Percentiles rank a stretch among this genome's conserved stretches.
Evolutionary conservation across 2,797 vertebrate species (phyloP).

Genomic region (Fundulus diaphanus): DNA sequence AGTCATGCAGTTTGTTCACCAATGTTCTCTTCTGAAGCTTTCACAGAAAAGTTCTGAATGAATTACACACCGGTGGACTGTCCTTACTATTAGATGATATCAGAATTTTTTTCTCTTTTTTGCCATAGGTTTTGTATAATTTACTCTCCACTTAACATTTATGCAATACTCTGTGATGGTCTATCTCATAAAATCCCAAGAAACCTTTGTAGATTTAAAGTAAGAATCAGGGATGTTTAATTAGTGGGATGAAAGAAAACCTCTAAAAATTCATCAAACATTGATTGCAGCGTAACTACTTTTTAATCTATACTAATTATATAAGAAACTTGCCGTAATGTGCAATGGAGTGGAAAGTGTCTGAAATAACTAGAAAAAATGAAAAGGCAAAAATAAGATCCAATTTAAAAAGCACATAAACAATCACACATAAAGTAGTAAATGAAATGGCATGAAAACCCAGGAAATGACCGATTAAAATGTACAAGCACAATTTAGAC

Average conservation of each 20-base stretch:
- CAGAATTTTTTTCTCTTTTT: too few relatives aligned
- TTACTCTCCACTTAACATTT: background rate
- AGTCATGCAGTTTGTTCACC: background rate
- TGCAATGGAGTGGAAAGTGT: background rate
- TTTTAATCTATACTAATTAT: background rate
- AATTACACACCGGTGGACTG: background rate
- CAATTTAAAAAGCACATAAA: conserved; percentile 58
- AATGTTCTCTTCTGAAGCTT: background rate
- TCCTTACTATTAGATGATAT: background rate
- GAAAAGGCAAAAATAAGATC: conserved; percentile 14
- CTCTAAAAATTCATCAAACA: background rate
- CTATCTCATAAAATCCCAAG: background rate
- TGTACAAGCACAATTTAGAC: conserved; percentile 61
- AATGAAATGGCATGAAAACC: conserved; percentile 58
- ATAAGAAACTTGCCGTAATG: background rate
- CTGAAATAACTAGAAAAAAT: conserved; percentile 15
- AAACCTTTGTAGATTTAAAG: background rate
- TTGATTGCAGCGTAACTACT: too few relatives aligned
- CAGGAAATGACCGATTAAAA: conserved; percentile 71
- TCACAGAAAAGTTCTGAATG: background rate
- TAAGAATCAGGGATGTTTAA: background rate
- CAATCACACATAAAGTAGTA: conserved; percentile 72
- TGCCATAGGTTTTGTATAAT: too few relatives aligned
- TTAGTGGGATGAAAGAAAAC: background rate
- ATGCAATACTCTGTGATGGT: background rate